Evolutionary conservation across 2,113 vertebrate species (phyloP).

Genomic region (Candoia aspera): DNA sequence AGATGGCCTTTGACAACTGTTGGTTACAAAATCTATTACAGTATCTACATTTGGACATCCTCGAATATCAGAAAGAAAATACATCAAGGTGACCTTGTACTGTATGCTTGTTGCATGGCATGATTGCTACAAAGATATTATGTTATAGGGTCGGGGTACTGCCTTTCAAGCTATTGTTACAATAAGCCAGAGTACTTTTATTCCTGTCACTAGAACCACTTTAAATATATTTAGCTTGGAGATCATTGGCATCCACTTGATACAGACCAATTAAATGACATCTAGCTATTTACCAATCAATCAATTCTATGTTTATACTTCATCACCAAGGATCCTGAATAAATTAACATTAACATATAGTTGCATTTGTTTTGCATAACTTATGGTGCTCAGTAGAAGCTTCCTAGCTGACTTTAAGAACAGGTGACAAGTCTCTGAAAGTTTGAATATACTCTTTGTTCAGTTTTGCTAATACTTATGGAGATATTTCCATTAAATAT

Average conservation of each 20-base stretch:
- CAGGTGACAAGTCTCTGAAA: neutral
- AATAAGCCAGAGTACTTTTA: slow-evolving; percentile 49
- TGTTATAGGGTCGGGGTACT: neutral
- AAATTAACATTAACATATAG: neutral
- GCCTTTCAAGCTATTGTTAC: slow-evolving; percentile 19
- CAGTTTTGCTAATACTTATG: neutral
- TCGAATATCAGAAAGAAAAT: slow-evolving; percentile 38
- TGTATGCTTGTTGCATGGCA: neutral
- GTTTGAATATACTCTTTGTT: slow-evolving; percentile 10
- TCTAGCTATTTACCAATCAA: slow-evolving; percentile 38
- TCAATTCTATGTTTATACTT: neutral
- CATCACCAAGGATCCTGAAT: neutral
- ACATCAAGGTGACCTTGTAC: slow-evolving; percentile 35
- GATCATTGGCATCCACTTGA: slow-evolving; percentile 42
- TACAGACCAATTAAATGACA: slow-evolving; percentile 47
- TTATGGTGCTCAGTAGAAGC: slow-evolving; percentile 18
- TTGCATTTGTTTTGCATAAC: slow-evolving; percentile 3
- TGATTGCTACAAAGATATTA: neutral
- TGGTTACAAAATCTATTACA: slow-evolving; percentile 42
- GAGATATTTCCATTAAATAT: neutral
- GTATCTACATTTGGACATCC: slow-evolving; percentile 51
- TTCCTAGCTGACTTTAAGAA: neutral
- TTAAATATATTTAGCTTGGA: slow-evolving; percentile 49
- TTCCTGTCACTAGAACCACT: slow-evolving; percentile 33
- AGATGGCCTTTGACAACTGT: slow-evolving; percentile 54